Base-by-base conservation (phyloP, 2,888 invertebrate species). In the Serripes groenlandicus region DNA sequence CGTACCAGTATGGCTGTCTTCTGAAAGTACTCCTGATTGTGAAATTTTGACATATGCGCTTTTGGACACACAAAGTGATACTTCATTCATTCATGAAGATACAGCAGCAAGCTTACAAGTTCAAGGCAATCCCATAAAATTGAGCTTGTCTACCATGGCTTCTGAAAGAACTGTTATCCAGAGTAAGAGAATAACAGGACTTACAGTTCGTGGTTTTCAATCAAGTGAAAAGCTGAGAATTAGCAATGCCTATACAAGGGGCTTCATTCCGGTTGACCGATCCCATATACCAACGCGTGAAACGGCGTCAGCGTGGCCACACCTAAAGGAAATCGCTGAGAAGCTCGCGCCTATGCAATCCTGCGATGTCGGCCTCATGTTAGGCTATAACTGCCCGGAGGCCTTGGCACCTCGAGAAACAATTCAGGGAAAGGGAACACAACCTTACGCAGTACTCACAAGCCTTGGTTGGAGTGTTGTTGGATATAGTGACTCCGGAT, bases 41-140 rank as follows among this genome's bases (percentile, higher is more conserved):
- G 88, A 88, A 70, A n/a, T 15, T 21, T n/a, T 62, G 18, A 83
- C 86, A 4, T 89, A 89, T 70, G 88, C 86, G 1, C 28, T 90
- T 21, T 37, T 90, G 0, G 90, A 90, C 73, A 76, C 88, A 9
- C 85, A 87, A 49, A 83, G 83, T n/a, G 86, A 89, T 35, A 83
- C 88, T 5, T 82, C 84, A 0, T 88, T 89, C 52, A 54, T 86
- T 30, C 60, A 78, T 5, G 79, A 80, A 9, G 49, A 75, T 5
- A 84, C 85, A 5, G 54, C 71, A 54, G 34, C 70, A 26, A 52
- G n/a, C n/a, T 64, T 88, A 28, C 76, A 78, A 35, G 37, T 83
- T 11, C 37, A 70, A 21, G 82, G 83, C 5, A 23, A 32, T 32
- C 21, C 34, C 5, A 72, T 75, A 21, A 42, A 75, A 15, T 54